Evolutionary conservation across 2,113 vertebrate genomes (phyloP).

Genomic region (Parotia lawesii): DNA sequence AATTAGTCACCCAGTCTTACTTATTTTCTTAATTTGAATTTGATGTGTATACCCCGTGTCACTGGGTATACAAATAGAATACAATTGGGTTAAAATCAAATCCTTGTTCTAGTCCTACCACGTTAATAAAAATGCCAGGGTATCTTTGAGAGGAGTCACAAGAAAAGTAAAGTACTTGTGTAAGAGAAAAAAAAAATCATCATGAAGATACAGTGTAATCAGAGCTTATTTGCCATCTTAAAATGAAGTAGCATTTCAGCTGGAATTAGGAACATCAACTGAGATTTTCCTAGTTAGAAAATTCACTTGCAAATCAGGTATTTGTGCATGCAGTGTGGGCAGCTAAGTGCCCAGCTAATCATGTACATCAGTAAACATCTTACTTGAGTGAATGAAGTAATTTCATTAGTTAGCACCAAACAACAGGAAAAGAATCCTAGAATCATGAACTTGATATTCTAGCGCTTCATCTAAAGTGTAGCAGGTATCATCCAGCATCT

Average conservation of each 20-base stretch:
- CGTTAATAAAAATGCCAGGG: background rate
- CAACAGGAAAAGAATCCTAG: background rate
- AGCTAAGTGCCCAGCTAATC: background rate
- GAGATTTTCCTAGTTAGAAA: background rate
- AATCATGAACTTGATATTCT: background rate
- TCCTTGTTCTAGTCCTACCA: background rate
- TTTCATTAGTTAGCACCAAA: conserved; percentile 2
- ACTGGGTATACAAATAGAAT: background rate
- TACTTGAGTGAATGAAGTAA: background rate
- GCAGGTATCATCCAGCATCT: background rate
- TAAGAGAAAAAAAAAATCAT: background rate
- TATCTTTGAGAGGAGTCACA: background rate
- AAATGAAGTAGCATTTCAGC: background rate
- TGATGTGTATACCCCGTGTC: background rate
- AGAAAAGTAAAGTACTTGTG: background rate
- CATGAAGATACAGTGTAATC: background rate
- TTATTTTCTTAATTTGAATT: background rate
- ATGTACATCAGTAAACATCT: background rate
- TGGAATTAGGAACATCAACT: background rate
- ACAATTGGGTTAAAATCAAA: background rate
- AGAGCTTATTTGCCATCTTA: background rate
- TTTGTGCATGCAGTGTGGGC: background rate
- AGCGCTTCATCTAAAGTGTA: background rate
- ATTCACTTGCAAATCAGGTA: background rate
- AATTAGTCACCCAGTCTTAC: background rate